Percentiles rank a stretch among this genome's conserved stretches.
Conservation (phyloP, 2,797 vertebrate species). For the Clarias laeviceps region DNA sequence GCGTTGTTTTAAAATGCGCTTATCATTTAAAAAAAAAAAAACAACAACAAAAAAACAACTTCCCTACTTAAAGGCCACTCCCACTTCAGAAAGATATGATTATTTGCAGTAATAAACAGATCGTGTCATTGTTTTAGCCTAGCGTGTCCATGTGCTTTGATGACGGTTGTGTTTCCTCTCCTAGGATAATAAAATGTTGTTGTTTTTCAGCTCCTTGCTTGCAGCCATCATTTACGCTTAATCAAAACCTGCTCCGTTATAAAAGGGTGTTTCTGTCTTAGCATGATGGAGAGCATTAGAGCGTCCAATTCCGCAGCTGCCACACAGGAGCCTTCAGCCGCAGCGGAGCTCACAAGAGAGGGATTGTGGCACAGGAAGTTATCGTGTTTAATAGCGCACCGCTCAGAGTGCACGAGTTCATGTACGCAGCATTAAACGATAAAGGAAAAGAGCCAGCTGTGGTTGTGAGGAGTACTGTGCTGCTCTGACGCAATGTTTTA, state of each 20-base stretch:
- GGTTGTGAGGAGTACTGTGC: conserved; percentile 49
- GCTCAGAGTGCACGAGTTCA: conserved; percentile 52
- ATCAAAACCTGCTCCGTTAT: conserved; percentile 43
- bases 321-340: conserved; percentile 23
- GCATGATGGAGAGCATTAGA: conserved; percentile 20
- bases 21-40: too few species aligned
- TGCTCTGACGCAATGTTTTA: conserved; percentile 34
- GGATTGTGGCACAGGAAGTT: conserved; percentile 42
- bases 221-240: conserved; percentile 43
- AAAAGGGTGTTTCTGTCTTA: conserved; percentile 12
- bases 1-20: too few species aligned
- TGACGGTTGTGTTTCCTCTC: not conserved
- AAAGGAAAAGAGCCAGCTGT: conserved; percentile 55
- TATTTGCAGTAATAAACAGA: not conserved
- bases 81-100: not conserved
- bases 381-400: conserved; percentile 37
- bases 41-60: too few species aligned
- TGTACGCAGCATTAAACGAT: conserved; percentile 49
- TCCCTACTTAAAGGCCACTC: not conserved
- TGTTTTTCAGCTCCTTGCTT: conserved; percentile 35
- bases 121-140: conserved; percentile 1
- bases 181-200: conserved; percentile 17
- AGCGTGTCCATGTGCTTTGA: not conserved
- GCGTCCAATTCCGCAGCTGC: conserved; percentile 18
- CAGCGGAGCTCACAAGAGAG: conserved; percentile 37